Evolutionary conservation across 2,113 vertebrate species (phyloP).

Genomic region (Daboia siamensis): DNA sequence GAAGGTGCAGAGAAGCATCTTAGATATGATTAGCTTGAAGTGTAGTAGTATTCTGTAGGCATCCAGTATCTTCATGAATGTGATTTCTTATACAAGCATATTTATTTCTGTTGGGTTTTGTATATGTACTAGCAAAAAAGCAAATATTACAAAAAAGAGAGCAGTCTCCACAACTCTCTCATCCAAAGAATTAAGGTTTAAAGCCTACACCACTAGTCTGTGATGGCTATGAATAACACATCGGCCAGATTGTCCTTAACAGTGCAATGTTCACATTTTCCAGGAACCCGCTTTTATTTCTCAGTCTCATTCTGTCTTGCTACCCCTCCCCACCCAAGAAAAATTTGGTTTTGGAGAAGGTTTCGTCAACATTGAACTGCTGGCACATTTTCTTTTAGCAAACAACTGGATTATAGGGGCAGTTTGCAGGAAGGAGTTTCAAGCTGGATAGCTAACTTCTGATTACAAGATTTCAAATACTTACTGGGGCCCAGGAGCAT

Average conservation of each 20-base stretch:
- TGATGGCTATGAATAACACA: neutral
- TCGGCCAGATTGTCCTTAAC: no score
- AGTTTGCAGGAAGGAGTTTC: neutral
- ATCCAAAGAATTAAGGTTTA: neutral
- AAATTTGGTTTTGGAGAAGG: neutral
- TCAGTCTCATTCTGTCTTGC: neutral
- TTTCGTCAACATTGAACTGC: neutral
- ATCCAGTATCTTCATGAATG: neutral
- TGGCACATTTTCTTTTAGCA: neutral
- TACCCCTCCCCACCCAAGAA: neutral
- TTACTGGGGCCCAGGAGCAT: no score
- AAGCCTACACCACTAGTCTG: neutral
- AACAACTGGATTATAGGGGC: neutral
- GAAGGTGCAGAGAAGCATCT: neutral
- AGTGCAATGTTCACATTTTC: neutral
- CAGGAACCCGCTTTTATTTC: neutral
- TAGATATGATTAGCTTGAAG: neutral
- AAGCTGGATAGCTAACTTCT: neutral
- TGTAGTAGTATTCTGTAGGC: neutral
- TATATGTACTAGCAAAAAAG: neutral
- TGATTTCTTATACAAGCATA: neutral
- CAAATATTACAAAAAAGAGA: neutral
- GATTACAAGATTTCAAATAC: neutral
- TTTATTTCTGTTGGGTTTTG: neutral
- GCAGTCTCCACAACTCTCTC: neutral